phyloP scores from a whole-genome alignment of 2,888 invertebrate species.

The Acronicta psi region DNA sequence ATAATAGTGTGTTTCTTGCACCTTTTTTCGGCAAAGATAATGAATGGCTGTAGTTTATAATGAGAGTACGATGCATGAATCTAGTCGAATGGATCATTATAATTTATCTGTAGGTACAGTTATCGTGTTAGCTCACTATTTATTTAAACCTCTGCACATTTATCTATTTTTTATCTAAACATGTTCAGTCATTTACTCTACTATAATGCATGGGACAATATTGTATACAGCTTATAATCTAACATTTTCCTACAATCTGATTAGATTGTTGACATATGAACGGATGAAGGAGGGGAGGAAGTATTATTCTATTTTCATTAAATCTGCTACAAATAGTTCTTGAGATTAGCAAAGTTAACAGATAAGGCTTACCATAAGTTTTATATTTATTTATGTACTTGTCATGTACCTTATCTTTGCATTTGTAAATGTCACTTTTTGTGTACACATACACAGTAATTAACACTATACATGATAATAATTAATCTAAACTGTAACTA shows the following conservation, averaged over 20 bases:
- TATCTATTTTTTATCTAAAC: too few species aligned
- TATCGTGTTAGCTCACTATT: neutral
- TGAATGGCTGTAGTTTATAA: constrained; percentile 5
- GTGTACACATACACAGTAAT: neutral
- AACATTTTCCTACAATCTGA: neutral
- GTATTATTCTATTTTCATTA: constrained; percentile 17
- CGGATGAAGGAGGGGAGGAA: neutral
- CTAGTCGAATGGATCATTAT: neutral
- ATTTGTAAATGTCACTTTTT: neutral
- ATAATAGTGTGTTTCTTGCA: constrained; percentile 27
- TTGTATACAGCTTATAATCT: neutral
- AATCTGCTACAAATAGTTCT: constrained; percentile 37
- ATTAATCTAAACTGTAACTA: too few species aligned
- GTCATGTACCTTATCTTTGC: constrained; percentile 13
- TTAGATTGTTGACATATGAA: neutral
- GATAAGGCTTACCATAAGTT: constrained; percentile 13
- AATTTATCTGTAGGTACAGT: neutral
- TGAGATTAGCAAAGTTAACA: constrained; percentile 35
- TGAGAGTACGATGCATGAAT: neutral
- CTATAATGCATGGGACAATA: neutral
- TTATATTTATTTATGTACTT: constrained; percentile 3
- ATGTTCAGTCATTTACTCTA: too few species aligned
- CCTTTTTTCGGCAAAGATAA: constrained; percentile 25
- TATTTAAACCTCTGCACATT: too few species aligned
- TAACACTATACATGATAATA: too few species aligned